Conservation (phyloP, 2,797 vertebrate genomes). For the Sebastes goodei region DNA sequence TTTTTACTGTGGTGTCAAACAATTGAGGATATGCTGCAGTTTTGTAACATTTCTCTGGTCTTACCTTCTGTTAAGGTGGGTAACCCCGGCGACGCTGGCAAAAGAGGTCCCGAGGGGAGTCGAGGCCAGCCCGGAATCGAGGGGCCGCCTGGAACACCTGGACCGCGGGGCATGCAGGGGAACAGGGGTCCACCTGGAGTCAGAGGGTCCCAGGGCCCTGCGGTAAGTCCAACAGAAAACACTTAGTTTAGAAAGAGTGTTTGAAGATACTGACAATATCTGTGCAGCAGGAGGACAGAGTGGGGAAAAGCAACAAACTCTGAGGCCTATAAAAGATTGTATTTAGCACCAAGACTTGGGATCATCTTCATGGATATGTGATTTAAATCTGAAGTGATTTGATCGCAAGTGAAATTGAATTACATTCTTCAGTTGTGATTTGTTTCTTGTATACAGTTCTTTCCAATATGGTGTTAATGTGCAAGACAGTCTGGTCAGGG, state of each 20-base stretch:
- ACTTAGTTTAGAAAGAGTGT: neutral
- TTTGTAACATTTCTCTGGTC: neutral
- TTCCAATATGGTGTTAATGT: neutral
- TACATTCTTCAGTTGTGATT: neutral
- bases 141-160: slow-evolving; percentile 89
- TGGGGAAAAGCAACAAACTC: neutral
- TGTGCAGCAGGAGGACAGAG: neutral
- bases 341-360: neutral
- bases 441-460: neutral
- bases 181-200: slow-evolving; percentile 90
- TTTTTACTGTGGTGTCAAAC: neutral
- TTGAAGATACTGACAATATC: neutral
- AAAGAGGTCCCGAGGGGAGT: slow-evolving; percentile 90
- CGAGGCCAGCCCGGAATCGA: slow-evolving; percentile 93
- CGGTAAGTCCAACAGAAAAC: slow-evolving; percentile 82
- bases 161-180: slow-evolving; percentile 94
- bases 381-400: neutral
- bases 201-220: slow-evolving; percentile 91
- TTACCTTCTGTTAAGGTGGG: slow-evolving; percentile 81
- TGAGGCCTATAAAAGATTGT: neutral
- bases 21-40: neutral
- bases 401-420: neutral
- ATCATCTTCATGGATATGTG: neutral
- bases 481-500: neutral
- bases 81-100: slow-evolving; percentile 90